These are phyloP conservation scores for Dasyurus viverrinus DNA, from an alignment of 2,113 vertebrate species.

Conservation along the genomic window DNA sequence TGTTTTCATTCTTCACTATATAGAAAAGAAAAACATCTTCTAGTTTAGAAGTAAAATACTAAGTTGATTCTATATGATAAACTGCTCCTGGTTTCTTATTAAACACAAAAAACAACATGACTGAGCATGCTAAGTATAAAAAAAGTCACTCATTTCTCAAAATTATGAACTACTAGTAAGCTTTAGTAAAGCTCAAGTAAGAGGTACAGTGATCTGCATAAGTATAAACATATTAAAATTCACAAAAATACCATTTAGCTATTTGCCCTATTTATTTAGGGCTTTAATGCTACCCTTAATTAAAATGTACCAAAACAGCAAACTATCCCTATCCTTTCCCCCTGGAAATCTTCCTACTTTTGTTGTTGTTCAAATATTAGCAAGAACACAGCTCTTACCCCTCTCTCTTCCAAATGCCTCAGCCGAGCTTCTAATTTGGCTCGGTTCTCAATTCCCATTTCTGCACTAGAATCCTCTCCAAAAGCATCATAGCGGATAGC, in stretches of 20 bases:
- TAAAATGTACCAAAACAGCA: neutral
- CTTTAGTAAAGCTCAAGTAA: neutral
- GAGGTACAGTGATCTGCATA: neutral
- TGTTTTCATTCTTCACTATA: neutral
- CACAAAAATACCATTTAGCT: neutral
- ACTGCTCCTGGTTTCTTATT: neutral
- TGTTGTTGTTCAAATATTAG: neutral
- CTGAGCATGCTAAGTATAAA: neutral
- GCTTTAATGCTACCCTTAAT: neutral
- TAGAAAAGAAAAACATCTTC: neutral
- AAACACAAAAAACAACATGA: neutral
- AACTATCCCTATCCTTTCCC: neutral
- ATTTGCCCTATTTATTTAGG: neutral
- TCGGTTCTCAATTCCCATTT: constrained; percentile 95
- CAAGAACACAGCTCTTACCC: constrained; percentile 82
- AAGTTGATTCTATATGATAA: neutral
- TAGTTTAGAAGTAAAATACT: neutral
- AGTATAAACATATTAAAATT: neutral
- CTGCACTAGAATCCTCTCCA: constrained; percentile 93
- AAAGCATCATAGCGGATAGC: constrained; percentile 97
- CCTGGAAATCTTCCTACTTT: neutral
- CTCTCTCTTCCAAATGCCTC: constrained; percentile 93
- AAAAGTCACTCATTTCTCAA: neutral
- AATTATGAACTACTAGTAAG: neutral
- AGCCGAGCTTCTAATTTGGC: constrained; percentile 94